These are phyloP conservation scores for Catharus bicknelli DNA, from an alignment of 2,113 vertebrate genomes.

Conservation along the genomic window DNA sequence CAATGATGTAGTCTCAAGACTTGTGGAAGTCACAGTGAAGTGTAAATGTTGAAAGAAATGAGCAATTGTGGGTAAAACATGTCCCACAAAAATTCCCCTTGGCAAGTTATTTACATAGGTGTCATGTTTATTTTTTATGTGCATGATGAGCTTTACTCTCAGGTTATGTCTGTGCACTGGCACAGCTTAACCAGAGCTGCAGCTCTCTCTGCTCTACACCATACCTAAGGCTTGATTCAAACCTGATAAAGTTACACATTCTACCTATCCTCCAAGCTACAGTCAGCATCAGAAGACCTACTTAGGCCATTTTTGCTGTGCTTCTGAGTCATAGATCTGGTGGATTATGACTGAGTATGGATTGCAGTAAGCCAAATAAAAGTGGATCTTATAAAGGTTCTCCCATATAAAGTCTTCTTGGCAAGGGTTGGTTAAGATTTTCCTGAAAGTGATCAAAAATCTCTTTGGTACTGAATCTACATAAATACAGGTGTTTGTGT, in stretches of 20 bases:
- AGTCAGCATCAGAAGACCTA: neutral
- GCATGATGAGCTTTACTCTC: neutral
- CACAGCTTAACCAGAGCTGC: neutral
- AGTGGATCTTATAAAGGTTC: neutral
- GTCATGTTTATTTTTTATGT: neutral
- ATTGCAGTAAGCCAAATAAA: neutral
- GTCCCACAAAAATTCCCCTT: neutral
- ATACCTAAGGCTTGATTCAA: neutral
- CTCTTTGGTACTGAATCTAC: neutral
- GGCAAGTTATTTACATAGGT: neutral
- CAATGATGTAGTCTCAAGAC: neutral
- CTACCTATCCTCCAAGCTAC: neutral
- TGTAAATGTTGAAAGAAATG: neutral
- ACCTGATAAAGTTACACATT: neutral
- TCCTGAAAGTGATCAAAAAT: neutral
- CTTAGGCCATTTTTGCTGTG: neutral
- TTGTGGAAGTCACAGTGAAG: neutral
- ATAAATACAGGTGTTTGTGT: neutral
- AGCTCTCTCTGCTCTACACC: neutral
- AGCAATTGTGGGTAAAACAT: neutral
- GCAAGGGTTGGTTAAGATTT: neutral
- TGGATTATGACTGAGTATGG: neutral
- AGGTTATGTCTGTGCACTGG: neutral
- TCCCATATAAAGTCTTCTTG: neutral
- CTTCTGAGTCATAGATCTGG: neutral